Base-by-base conservation (phyloP, 2,113 vertebrate genomes). In the Urocynchramus pylzowi region DNA sequence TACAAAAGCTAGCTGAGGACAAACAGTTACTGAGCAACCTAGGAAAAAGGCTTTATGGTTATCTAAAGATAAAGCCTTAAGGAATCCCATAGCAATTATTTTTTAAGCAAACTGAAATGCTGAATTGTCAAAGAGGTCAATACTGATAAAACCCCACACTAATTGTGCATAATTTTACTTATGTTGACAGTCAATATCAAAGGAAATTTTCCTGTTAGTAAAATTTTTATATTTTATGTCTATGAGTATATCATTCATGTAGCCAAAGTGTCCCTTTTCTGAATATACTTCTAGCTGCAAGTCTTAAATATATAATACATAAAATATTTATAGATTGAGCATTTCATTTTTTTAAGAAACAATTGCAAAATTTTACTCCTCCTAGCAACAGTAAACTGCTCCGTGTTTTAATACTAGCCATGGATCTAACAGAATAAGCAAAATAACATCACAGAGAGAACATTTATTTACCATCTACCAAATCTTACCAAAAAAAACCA, bases 361-460 rank as follows among this genome's bases (percentile, higher is more conserved):
- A 31, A 4, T 27, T 53, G 16, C 30, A 88, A 56, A 81, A 73
- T 33, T 44, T 47, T 54, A 42, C 6, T 68, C 2, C 23, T 64
- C 6, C 16, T 77, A 80, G 44, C 50, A 79, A 68, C 3, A 39
- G 2, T 42, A 44, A 94, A 60, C 20, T 68, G 3, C 11, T 81
- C 13, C 0, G 0, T 69, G 21, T 17, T 47, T 31, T 87, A 44
- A 69, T 44, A 61, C 3, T 6, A 78, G 5, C 2, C 7, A 64
- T 39, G 47, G 19, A 80, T 59, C 86, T 56, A 50, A 54, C 3
- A 84, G 79, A 79, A 71, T 54, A 76, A 54, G 2, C 9, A 68
- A 35, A 76, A 39, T 69, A 86, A 42, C 2, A n/a, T 47, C 11
- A 60, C 1, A 31, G 44, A 50, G 17, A 59, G 11, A 50, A 73